Percentiles rank a stretch among this genome's conserved stretches.
phyloP scores from a whole-genome alignment of 2,888 invertebrate species.

The Drosophila crucigera region DNA sequence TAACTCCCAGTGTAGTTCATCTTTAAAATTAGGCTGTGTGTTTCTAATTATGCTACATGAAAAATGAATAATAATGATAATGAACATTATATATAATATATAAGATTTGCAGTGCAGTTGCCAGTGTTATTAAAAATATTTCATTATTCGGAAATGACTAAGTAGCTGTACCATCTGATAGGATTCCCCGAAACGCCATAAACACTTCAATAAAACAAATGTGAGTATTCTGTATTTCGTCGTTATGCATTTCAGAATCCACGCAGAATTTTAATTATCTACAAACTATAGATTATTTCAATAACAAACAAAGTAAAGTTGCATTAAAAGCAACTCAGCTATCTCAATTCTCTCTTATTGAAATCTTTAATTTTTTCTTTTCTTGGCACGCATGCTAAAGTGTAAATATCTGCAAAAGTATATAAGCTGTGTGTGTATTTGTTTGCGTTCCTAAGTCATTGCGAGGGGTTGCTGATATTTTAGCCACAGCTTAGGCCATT shows the following conservation, averaged over 20 bases:
- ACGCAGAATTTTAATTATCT: not conserved
- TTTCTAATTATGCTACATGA: not conserved
- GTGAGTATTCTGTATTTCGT: slow-evolving; percentile 14
- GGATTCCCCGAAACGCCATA: not conserved
- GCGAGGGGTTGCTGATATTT: slow-evolving; percentile 36
- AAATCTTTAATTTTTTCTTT: not conserved
- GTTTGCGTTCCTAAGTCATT: slow-evolving; percentile 26
- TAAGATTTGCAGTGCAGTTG: not conserved
- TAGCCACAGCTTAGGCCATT: slow-evolving; percentile 44
- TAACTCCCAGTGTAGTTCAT: not conserved
- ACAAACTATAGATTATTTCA: not conserved
- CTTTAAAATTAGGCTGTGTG: not conserved
- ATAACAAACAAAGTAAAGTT: not conserved
- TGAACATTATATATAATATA: not conserved
- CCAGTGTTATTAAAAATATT: not conserved
- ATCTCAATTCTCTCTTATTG: not conserved
- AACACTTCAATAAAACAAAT: not conserved
- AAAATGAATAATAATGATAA: not conserved
- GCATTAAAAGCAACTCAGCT: not conserved
- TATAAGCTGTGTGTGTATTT: slow-evolving; percentile 10
- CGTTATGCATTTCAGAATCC: not conserved
- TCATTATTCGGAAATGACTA: not conserved
- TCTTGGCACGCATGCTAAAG: slow-evolving; percentile 3
- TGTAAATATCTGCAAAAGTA: slow-evolving; percentile 10
- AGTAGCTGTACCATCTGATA: not conserved